Evolutionary conservation across 1,140 invertebrate species (phyloP), one percentile per base, ranked within the genome.

Genomic region (Pygmarrhopalites habei): DNA sequence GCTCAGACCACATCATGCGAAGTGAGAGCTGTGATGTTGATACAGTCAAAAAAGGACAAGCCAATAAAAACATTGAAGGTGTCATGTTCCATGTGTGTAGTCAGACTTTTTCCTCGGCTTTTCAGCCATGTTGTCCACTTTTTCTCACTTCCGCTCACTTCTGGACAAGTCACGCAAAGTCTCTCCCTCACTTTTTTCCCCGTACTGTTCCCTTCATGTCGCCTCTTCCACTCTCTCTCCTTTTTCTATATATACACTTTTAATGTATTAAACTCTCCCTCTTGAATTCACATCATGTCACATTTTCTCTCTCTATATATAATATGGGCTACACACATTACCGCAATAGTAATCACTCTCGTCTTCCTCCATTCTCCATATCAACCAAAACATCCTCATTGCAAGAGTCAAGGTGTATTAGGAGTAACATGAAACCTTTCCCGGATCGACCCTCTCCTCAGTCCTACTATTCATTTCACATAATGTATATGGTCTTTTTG

Each of bases 81-180:
- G 62, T 68, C 66, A 65, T 65, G 63, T 68, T 68, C 56, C 47
- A 58, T 64, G 59, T 68, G 53, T 68, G 35, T 53, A 49, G 17
- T 43, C 41, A 66, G 44, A 64, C 26, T 63, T 64, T 61, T 64
- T 47, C 62, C 28, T 64, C 51, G 32, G 26, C 25, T 30, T 60
- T 62, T 44, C 58, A 62, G 66, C 66, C 66, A 68, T 65, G 62
- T 68, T 68, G 66, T 68, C 63, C 66, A 68, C 59, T 53, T 62
- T 63, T 64, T 64, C 60, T 63, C 62, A 68, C 67, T 66, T 69
- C 67, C 67, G 67, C 57, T 66, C 56, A 52, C 49, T 52, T 57
- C 30, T 26, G 52, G 47, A 52, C 60, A 59, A 66, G 67, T 69
- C 67, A 69, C 67, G 67, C 67, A 64, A 63, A 60, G 66, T 52